A percentile compares a stretch with the other conserved stretches of the same genome.
Evolutionary conservation across 2,888 invertebrate species (phyloP).

Genomic region (Danaus chrysippus): DNA sequence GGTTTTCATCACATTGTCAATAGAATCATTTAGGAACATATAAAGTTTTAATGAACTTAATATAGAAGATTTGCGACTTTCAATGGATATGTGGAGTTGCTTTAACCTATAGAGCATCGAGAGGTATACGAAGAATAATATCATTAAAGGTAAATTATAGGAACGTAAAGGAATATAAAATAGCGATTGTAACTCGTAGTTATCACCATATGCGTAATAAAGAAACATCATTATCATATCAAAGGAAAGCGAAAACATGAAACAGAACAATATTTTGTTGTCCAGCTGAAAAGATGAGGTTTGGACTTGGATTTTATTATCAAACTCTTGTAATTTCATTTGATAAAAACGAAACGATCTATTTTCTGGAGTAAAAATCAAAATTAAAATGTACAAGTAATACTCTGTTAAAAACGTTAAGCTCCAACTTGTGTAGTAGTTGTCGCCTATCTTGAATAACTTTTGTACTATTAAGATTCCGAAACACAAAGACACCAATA

Average conservation of each 20-base stretch:
- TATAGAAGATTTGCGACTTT: neutral
- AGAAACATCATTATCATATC: neutral
- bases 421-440: too few relatives aligned
- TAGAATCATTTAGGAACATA: neutral
- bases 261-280: neutral
- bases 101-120: neutral
- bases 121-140: neutral
- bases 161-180: neutral
- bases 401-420: neutral
- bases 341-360: slow-evolving; percentile 5
- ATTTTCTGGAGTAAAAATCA: too few relatives aligned
- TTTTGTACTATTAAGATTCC: too few relatives aligned
- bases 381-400: neutral
- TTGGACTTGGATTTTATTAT: neutral
- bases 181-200: neutral
- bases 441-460: too few relatives aligned
- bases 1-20: neutral
- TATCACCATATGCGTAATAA: neutral
- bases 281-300: neutral
- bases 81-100: neutral
- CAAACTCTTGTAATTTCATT: slow-evolving; percentile 1
- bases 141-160: neutral
- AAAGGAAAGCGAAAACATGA: neutral
- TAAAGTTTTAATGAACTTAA: neutral
- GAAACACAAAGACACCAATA: too few relatives aligned